These are phyloP conservation scores for Argyrosomus japonicus DNA, from an alignment of 2,113 vertebrate species.

Conservation along the genomic window DNA sequence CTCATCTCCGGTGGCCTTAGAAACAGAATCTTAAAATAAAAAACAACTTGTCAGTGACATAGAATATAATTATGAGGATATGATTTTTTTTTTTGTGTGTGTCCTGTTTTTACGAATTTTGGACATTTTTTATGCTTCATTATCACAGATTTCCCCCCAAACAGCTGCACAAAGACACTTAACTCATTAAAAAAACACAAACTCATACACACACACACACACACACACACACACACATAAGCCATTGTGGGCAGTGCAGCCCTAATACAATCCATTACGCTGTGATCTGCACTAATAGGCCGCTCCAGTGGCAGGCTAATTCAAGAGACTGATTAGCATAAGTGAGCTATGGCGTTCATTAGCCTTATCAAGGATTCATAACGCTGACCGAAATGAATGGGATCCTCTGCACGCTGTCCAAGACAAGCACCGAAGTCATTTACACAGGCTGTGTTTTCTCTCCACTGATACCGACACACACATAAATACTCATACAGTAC, in stretches of 20 bases:
- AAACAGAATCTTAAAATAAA: not conserved
- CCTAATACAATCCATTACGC: constrained; percentile 52
- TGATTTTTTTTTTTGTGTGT: not conserved
- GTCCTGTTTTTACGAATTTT: not conserved
- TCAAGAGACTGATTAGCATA: constrained; percentile 69
- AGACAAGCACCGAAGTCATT: constrained; percentile 15
- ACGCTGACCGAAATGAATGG: constrained; percentile 54
- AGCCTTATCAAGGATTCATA: constrained; percentile 67
- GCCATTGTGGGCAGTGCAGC: constrained; percentile 19
- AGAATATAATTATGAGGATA: not conserved
- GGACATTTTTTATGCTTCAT: not conserved
- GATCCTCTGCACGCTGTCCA: constrained; percentile 25
- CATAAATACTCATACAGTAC: not conserved
- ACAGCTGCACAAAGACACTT: not conserved
- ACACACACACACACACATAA: constrained; percentile 13
- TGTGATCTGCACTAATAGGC: constrained; percentile 58
- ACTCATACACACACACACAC: not conserved
- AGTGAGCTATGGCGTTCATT: constrained; percentile 72
- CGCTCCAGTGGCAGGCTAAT: constrained; percentile 55
- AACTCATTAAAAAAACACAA: not conserved
- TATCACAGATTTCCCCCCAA: not conserved
- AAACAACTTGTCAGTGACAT: not conserved
- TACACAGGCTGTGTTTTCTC: constrained; percentile 23
- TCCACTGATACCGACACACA: not conserved
- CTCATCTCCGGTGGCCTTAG: not conserved